Percentiles rank a stretch among this genome's conserved stretches.
Evolutionary conservation across 2,113 vertebrate genomes (phyloP).

Genomic region (Notechis scutatus): DNA sequence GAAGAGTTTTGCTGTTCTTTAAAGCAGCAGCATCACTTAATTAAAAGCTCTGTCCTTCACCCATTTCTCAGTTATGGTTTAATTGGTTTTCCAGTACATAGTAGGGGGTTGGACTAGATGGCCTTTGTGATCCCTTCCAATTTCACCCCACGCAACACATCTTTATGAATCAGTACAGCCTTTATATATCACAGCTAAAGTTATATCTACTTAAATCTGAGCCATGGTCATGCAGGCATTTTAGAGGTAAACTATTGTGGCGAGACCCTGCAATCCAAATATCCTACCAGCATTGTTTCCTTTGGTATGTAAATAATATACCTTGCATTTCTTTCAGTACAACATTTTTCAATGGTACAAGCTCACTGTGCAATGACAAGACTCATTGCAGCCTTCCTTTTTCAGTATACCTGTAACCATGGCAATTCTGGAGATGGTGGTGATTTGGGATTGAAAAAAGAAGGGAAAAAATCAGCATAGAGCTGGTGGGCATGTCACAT

Average conservation of each 20-base stretch:
- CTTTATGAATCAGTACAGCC: not conserved
- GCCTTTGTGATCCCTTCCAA: not conserved
- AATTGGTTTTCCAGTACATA: not conserved
- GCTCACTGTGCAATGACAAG: slow-evolving; percentile 21
- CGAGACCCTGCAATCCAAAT: not conserved
- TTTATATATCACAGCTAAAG: not conserved
- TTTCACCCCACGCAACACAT: not conserved
- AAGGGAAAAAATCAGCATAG: not conserved
- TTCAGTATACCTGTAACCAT: slow-evolving; percentile 67
- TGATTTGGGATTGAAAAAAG: slow-evolving; percentile 43
- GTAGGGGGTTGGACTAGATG: not conserved
- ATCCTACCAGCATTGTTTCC: slow-evolving; percentile 6
- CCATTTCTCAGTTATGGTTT: not conserved
- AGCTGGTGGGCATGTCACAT: slow-evolving; percentile 20
- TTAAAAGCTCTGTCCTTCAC: not conserved
- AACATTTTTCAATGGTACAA: not conserved
- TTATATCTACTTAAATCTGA: too few relatives aligned
- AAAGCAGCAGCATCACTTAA: not conserved
- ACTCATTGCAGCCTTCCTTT: slow-evolving; percentile 26
- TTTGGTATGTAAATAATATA: slow-evolving; percentile 4
- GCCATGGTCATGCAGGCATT: not conserved
- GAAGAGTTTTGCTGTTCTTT: not conserved
- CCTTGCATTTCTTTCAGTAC: not conserved
- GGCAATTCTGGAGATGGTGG: slow-evolving; percentile 54
- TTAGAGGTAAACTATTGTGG: not conserved